Percentiles rank a stretch among this genome's conserved stretches.
Evolutionary conservation across 2,113 vertebrate species (phyloP).

Genomic region (Hemiscyllium ocellatum): DNA sequence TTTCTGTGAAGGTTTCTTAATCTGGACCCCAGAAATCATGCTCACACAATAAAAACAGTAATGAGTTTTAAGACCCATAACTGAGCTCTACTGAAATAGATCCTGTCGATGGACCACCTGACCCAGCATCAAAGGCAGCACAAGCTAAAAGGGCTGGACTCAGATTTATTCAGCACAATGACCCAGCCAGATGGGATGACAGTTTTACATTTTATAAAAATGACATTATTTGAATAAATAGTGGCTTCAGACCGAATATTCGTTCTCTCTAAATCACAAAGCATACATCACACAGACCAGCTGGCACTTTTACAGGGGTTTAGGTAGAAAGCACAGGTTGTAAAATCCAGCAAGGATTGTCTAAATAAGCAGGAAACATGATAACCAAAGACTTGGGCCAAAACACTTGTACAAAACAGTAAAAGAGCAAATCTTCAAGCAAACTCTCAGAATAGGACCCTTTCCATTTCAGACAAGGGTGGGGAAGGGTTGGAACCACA

Average conservation of each 20-base stretch:
- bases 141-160: not conserved
- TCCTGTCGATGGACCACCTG: not conserved
- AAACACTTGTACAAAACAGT: not conserved
- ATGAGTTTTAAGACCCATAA: too few species aligned
- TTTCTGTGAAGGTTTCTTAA: not conserved
- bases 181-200: not conserved
- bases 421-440: not conserved
- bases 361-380: not conserved
- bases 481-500: not conserved
- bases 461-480: not conserved
- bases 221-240: constrained; percentile 25
- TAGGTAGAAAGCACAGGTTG: not conserved
- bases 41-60: not conserved
- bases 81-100: not conserved
- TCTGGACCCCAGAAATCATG: not conserved
- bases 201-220: not conserved
- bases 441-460: not conserved
- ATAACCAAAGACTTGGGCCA: not conserved
- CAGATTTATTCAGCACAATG: not conserved
- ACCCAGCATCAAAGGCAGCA: not conserved
- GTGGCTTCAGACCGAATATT: not conserved
- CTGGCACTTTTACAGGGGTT: not conserved
- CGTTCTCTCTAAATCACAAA: not conserved
- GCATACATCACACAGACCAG: not conserved
- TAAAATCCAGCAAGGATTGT: not conserved